Base-by-base conservation (phyloP, 2,888 invertebrate genomes). In the Autographa gamma region DNA sequence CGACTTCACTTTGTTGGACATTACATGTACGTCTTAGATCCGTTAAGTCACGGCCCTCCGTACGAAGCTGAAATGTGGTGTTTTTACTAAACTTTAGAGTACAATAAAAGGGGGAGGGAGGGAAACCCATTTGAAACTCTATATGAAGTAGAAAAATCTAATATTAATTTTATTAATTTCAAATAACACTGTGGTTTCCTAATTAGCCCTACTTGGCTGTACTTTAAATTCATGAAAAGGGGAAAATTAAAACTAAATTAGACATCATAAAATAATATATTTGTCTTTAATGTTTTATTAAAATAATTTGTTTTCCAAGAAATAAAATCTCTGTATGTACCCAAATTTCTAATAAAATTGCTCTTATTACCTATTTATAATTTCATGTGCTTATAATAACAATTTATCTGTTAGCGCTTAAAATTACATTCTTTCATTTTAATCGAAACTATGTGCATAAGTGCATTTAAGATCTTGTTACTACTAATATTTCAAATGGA, bases 41-140 rank as follows among this genome's bases (percentile, higher is more conserved):
- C 16, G n/a, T 8, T 11, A n/a, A 41, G 31, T n/a, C 25, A 16
- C n/a, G 31, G 1, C 4, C 65, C 66, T 79, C 66, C 79, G 18
- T 74, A 43, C 2, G 62, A 65, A 16, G 66, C 77, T 77, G 80
- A 68, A 77, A 77, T 66, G 54, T 71, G 60, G 71, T 66, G 41
- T n/a, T n/a, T n/a, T n/a, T n/a, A n/a, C n/a, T 48, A 48, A 48
- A 43, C 16, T 48, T n/a, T 43, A 16, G 16, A 25, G 25, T 25
- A 25, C 25, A 25, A 25, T 2, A 25, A 25, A 25, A 2, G n/a
- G n/a, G n/a, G n/a, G n/a, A 25, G 25, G 25, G 25, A 25, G 25
- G 25, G 25, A 3, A 25, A 25, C 3, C 25, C 3, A 25, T 25
- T 25, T 25, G 25, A 25, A 25, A 25, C 25, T 25, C 25, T 2